These are phyloP conservation scores for Paramormyrops kingsleyae DNA, from an alignment of 2,113 vertebrate species.

Conservation along the genomic window DNA sequence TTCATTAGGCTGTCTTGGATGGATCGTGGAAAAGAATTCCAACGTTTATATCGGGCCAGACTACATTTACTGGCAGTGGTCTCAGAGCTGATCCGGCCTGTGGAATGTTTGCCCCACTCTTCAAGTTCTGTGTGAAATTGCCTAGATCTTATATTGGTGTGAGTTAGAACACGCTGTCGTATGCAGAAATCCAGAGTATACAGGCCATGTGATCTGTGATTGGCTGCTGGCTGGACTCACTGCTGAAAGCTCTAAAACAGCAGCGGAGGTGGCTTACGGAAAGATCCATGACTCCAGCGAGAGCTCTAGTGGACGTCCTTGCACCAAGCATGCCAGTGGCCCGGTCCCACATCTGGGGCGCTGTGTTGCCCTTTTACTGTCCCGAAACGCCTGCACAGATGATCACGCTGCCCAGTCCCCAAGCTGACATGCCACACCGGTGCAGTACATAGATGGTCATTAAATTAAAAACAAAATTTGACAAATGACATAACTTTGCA, in stretches of 20 bases:
- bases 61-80: not conserved
- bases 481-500: not conserved
- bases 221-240: not conserved
- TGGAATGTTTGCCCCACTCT: not conserved
- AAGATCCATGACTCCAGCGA: not conserved
- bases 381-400: not conserved
- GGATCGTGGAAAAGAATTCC: not conserved
- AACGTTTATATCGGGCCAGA: not conserved
- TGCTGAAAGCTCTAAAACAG: not conserved
- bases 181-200: not conserved
- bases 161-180: not conserved
- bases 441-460: not conserved
- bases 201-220: not conserved
- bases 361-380: not conserved
- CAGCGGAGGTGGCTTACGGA: not conserved
- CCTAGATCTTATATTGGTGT: not conserved
- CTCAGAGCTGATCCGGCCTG: not conserved
- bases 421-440: not conserved
- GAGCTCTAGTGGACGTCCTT: too few species aligned
- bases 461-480: not conserved
- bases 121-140: not conserved
- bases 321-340: not conserved
- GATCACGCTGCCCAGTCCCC: not conserved
- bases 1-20: not conserved
- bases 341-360: not conserved